Percentiles rank a stretch among this genome's conserved stretches.
Evolutionary conservation across 2,888 invertebrate genomes (phyloP).

Genomic region (Agonopterix alstromeriana): DNA sequence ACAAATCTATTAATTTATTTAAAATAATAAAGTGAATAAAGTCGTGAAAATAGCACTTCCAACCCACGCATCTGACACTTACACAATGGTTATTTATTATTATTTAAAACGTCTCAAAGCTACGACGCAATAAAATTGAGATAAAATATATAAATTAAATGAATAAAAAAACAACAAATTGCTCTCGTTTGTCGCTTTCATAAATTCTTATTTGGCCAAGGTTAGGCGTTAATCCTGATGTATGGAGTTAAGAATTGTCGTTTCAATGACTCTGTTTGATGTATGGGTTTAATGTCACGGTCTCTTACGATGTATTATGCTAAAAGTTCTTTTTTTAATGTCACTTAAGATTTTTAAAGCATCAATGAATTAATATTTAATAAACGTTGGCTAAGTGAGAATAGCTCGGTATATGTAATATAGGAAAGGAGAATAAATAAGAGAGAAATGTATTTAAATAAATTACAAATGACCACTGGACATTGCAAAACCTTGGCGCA

Average conservation of each 20-base stretch:
- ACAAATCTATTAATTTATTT: constrained; percentile 4
- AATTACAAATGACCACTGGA: no score
- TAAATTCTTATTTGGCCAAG: constrained; percentile 22
- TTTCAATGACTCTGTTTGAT: constrained; percentile 2
- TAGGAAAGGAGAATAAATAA: no score
- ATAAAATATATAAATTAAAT: background rate
- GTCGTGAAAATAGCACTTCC: background rate
- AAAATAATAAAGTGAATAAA: constrained; percentile 1
- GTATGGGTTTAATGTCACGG: background rate
- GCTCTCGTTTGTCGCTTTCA: constrained; percentile 15
- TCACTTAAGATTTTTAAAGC: no score
- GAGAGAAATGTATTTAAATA: no score
- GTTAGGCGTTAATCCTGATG: constrained; percentile 18
- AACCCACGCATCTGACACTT: background rate
- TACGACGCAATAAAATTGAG: background rate
- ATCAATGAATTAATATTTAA: no score
- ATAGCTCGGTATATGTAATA: no score
- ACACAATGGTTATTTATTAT: background rate
- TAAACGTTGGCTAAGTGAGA: no score
- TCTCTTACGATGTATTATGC: no score
- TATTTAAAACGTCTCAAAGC: constrained; percentile 2
- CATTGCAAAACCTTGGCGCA: no score
- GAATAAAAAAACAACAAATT: constrained; percentile 9
- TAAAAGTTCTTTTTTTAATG: no score
- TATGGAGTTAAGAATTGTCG: constrained; percentile 15